Percentiles rank a stretch among this genome's conserved stretches.
phyloP scores from a whole-genome alignment of 2,797 vertebrate genomes.

The Argya squamiceps region DNA sequence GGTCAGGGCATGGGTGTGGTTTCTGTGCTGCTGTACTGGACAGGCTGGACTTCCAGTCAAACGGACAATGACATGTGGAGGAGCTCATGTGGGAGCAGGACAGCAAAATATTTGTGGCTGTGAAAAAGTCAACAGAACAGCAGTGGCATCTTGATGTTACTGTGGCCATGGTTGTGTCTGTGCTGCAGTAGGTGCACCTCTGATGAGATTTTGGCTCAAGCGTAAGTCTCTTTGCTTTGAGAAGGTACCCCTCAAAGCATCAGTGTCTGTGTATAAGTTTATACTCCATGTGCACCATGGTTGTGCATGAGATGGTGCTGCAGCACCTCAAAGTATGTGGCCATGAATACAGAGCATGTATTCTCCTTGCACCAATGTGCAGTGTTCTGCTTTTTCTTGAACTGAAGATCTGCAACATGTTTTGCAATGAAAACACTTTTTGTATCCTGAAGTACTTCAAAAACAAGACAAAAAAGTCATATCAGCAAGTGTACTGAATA shows the following conservation, averaged over 20 bases:
- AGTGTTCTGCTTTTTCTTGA: background rate
- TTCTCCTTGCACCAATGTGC: background rate
- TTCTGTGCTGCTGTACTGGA: background rate
- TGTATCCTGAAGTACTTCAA: background rate
- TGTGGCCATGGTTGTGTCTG: background rate
- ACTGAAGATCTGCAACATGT: background rate
- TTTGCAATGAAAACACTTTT: background rate
- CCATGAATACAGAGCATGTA: background rate
- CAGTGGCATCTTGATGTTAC: rapidly evolving
- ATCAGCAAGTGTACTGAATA: background rate
- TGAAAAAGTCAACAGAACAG: background rate
- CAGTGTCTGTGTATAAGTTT: background rate
- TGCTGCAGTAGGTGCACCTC: background rate
- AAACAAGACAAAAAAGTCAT: background rate
- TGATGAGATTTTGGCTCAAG: background rate
- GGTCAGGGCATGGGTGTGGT: rapidly evolving
- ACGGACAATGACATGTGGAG: background rate
- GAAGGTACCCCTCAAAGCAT: background rate
- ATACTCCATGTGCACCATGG: too few relatives aligned
- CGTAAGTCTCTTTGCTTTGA: too few relatives aligned
- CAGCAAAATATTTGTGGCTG: rapidly evolving
- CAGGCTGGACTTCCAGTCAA: background rate
- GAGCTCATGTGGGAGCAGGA: background rate
- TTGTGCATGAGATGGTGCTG: background rate
- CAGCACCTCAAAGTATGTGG: background rate